Base-by-base conservation (phyloP, 23 tunicate genomes). In the Ascidia mentula region DNA sequence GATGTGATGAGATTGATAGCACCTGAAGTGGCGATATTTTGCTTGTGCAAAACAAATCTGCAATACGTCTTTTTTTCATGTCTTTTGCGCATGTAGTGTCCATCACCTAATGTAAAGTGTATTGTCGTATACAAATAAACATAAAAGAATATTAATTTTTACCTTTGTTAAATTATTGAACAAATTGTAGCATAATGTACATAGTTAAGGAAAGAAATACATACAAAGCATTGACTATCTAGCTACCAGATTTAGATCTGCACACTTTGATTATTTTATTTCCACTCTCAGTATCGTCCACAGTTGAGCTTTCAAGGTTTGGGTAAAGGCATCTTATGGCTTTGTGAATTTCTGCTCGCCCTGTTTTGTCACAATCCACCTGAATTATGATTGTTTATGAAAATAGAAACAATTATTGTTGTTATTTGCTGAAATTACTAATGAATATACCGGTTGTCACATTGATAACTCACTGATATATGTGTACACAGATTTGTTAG, bases 1-100 rank as follows among this genome's bases (percentile, higher is more conserved):
- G 77, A 78, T 0, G 71, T 36, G 31, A 95, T 85, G 31, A 78
- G 38, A 82, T 75, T 87, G 18, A 95, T 42, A 31, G 99, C 99
- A 33, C 77, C 88, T 81, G 79, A 74, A 45, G 99, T 89, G n/a
- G 87, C 91, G 37, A 95, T 90, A 72, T 86, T 86, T 79, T 90
- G 86, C 72, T 95, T 95, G 85, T 87, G 79, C 35, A 95, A 46
- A 7, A 95, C 84, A 74, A 95, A 95, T 46, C 77, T 40, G 60
- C 31, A 17, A 60, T 28, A 31, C 20, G 39, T 38, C 31, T 39
- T 80, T 80, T 86, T 59, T 12, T 15, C 81, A 40, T 79, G 18
- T 60, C n/a, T n/a, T n/a, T n/a, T n/a, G n/a, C n/a, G n/a, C n/a
- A n/a, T n/a, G n/a, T n/a, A n/a, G n/a, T n/a, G n/a, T n/a, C n/a